phyloP scores from a whole-genome alignment of 2,113 vertebrate genomes.

The Emydura subglobosa region DNA sequence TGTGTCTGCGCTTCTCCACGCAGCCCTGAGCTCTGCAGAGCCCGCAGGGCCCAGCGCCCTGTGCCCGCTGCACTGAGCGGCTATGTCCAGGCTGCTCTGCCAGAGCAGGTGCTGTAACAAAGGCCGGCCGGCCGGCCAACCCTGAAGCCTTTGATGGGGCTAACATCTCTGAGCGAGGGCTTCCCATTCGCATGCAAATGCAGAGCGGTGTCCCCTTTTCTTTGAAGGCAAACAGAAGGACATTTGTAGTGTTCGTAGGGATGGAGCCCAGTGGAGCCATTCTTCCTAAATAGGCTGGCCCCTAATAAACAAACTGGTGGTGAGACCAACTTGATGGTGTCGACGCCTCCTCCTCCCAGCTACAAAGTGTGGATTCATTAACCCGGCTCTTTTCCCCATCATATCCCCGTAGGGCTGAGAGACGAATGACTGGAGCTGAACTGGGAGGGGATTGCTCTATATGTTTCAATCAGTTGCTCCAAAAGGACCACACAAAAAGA shows the following conservation, averaged over 20 bases:
- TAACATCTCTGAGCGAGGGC: conserved; percentile 30
- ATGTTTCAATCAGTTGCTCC: conserved; percentile 76
- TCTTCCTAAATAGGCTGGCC: conserved; percentile 51
- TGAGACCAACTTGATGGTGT: conserved; percentile 47
- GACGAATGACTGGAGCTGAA: conserved; percentile 67
- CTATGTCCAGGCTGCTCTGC: not conserved
- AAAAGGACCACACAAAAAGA: conserved; percentile 87
- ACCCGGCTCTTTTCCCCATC: conserved; percentile 75
- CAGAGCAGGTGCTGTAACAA: conserved; percentile 71
- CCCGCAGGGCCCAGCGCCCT: not conserved
- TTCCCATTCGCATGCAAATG: conserved; percentile 78
- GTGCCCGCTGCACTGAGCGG: conserved; percentile 34
- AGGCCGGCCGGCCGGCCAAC: not conserved
- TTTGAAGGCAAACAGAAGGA: conserved; percentile 65
- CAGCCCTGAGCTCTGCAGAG: not conserved
- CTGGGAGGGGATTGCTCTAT: conserved; percentile 66
- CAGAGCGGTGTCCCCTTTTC: conserved; percentile 17
- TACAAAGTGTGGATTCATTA: conserved; percentile 82
- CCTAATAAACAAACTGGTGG: conserved; percentile 69
- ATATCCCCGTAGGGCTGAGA: conserved; percentile 65
- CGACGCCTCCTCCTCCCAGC: conserved; percentile 64
- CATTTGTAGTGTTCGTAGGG: conserved; percentile 40
- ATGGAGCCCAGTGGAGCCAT: conserved; percentile 44
- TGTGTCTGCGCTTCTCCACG: not conserved
- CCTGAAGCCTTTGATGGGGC: conserved; percentile 50